Evolutionary conservation across 2,113 vertebrate genomes (phyloP).

Genomic region (Meriones unguiculatus): DNA sequence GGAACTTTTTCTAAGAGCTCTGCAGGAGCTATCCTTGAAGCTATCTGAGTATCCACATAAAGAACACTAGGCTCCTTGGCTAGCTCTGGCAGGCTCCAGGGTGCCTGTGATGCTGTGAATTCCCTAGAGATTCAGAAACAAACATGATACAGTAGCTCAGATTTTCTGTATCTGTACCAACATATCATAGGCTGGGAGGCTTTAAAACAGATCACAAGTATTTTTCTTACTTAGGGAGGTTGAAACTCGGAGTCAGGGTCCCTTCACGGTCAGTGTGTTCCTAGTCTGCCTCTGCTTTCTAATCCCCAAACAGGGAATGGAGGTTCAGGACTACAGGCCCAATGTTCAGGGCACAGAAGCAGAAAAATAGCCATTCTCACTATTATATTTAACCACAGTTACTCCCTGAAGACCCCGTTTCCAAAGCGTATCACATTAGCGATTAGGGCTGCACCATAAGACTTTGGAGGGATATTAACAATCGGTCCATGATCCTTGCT

Average conservation of each 20-base stretch:
- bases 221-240: not conserved
- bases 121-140: not conserved
- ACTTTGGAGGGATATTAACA: not conserved
- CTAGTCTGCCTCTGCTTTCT: not conserved
- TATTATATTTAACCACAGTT: not conserved
- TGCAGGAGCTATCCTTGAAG: not conserved
- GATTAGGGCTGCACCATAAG: not conserved
- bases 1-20: not conserved
- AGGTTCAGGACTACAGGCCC: not conserved
- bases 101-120: not conserved
- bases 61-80: not conserved
- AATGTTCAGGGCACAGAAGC: too few relatives aligned
- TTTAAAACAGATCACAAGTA: not conserved
- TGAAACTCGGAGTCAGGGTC: not conserved
- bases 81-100: not conserved
- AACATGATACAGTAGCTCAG: not conserved
- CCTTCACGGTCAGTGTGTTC: fast-evolving
- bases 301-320: not conserved
- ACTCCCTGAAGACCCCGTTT: not conserved
- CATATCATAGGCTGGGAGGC: fast-evolving
- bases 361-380: not conserved
- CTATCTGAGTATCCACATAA: not conserved
- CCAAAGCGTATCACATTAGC: not conserved
- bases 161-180: too few relatives aligned
- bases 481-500: not conserved